Base-by-base conservation (phyloP, 2,113 vertebrate genomes). In the Electrona antarctica region DNA sequence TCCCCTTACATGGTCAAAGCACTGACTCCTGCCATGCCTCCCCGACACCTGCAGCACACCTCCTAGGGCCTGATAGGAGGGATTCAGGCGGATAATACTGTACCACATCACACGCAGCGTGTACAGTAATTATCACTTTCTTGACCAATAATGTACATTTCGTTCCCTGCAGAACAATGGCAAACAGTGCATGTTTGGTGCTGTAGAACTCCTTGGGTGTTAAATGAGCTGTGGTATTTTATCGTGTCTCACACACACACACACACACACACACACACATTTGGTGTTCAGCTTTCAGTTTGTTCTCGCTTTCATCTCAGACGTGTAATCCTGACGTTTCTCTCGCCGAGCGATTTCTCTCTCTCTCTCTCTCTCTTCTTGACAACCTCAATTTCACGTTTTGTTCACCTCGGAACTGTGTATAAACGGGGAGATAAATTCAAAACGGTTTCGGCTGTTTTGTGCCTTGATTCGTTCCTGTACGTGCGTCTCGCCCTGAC, bases 1-100 rank as follows among this genome's bases (percentile, higher is more conserved):
- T 91, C 90, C 91, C 86, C 87, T 91, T 90, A 90, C 86, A 85
- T 86, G 89, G 88, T 87, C 89, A 89, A 78, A 90, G 87, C 65
- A 5, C 60, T 75, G 76, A 73, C 84, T 85, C 74, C 72, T 70
- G 64, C 11, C 54, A 81, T 15, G 56, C 69, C 85, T 85, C 81
- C 33, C 86, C 84, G 88, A 85, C 86, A 84, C 82, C 79, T 81
- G 76, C 80, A 77, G 61, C 86, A 78, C 68, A 81, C 74, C 76
- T 75, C 71, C 9, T 15, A 52, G 33, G 56, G 71, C 57, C 81
- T 86, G 87, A 89, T 87, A 90, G 82, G 70, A 46, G 68, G 85
- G 84, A 88, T 86, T 85, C 60, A 58, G 48, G 52, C 7, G 80
- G 88, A 89, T 88, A 83, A 90, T 82, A 77, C 84, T 73, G 71